Conservation (phyloP, 2,113 vertebrate genomes). For the Tragelaphus strepsiceros region DNA sequence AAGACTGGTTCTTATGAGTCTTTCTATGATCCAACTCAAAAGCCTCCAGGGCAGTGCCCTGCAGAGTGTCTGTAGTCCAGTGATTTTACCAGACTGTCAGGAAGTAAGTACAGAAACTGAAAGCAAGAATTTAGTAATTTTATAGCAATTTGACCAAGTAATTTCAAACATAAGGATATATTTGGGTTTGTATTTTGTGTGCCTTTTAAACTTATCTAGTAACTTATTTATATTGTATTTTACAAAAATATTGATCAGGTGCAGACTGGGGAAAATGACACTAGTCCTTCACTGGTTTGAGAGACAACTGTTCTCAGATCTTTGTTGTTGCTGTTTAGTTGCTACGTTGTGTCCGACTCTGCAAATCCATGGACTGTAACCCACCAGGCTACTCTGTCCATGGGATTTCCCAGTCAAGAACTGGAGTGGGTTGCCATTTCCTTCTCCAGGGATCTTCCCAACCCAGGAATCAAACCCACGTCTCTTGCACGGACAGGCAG, state of each 20-base stretch:
- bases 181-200: background rate
- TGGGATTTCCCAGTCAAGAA: background rate
- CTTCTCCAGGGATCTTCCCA: background rate
- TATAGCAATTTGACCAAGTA: background rate
- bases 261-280: background rate
- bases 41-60: background rate
- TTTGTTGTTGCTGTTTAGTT: background rate
- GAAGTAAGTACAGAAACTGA: background rate
- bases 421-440: background rate
- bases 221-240: background rate
- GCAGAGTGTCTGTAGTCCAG: background rate
- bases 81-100: background rate
- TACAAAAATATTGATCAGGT: background rate
- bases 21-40: background rate
- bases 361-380: background rate
- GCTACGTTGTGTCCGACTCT: background rate
- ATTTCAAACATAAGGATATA: background rate
- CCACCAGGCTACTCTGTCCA: background rate
- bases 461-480: fast-evolving
- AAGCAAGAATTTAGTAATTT: background rate
- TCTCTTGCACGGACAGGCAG: background rate
- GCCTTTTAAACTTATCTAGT: background rate
- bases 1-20: background rate
- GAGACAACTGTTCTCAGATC: background rate
- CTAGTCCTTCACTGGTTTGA: background rate